These are phyloP conservation scores for Clostera curtula DNA, from an alignment of 2,888 invertebrate genomes.

Conservation along the genomic window DNA sequence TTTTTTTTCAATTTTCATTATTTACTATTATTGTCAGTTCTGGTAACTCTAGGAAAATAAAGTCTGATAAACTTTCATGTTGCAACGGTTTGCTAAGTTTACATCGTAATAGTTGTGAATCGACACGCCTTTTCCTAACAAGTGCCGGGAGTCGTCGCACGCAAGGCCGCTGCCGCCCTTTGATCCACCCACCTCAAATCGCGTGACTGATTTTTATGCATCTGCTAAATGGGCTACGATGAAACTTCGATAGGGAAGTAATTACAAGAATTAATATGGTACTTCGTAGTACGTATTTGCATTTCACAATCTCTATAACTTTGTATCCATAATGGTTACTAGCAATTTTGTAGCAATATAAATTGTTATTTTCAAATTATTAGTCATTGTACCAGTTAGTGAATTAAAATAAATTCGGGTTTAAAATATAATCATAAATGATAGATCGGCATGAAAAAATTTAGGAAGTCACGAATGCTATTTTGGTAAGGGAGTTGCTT, in stretches of 20 bases:
- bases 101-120: slow-evolving; percentile 53
- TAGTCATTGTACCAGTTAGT: too few species aligned
- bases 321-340: slow-evolving; percentile 20
- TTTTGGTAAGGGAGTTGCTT: slow-evolving; percentile 72
- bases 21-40: too few species aligned
- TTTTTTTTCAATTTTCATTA: too few species aligned
- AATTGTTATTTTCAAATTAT: too few species aligned
- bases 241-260: slow-evolving; percentile 21
- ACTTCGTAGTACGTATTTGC: slow-evolving; percentile 9
- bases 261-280: slow-evolving; percentile 20
- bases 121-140: slow-evolving; percentile 75
- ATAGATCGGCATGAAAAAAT: slow-evolving; percentile 31
- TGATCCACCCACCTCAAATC: slow-evolving; percentile 73
- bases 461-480: slow-evolving; percentile 51
- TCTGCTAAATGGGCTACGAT: slow-evolving; percentile 35
- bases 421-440: too few species aligned
- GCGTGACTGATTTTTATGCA: slow-evolving; percentile 66
- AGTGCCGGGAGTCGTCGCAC: slow-evolving; percentile 72
- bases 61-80: slow-evolving; percentile 22
- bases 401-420: too few species aligned
- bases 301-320: too few species aligned
- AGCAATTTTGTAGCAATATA: too few species aligned
- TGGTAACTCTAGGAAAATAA: background rate
- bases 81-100: slow-evolving; percentile 29
- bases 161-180: slow-evolving; percentile 72